A percentile compares a stretch with the other conserved stretches of the same genome.
Conservation (phyloP, 2,888 invertebrate genomes). For the Seira musarum region DNA sequence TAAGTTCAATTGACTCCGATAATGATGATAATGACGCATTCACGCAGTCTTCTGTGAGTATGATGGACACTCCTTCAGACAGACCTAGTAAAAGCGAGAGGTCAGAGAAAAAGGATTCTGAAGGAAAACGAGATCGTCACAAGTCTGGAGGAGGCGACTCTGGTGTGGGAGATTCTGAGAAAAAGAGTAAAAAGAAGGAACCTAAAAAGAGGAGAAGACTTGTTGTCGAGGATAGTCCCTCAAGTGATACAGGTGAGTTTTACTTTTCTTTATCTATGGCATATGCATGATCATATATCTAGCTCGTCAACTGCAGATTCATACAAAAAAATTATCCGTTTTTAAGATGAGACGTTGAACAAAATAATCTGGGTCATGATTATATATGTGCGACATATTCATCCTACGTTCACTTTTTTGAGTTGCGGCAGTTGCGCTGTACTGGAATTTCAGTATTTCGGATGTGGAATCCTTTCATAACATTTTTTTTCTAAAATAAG, state of each 20-base stretch:
- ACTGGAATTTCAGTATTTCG: no score
- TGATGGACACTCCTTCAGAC: constrained; percentile 70
- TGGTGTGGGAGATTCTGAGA: constrained; percentile 70
- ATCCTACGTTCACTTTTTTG: no score
- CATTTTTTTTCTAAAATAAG: no score
- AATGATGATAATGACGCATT: constrained; percentile 60
- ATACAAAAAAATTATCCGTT: no score
- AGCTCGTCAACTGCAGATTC: no score
- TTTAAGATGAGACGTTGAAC: no score
- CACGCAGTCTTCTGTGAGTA: constrained; percentile 5
- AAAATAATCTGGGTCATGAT: no score
- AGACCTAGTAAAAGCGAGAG: constrained; percentile 70
- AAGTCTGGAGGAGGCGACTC: constrained; percentile 67
- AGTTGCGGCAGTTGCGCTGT: no score
- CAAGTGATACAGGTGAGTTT: constrained; percentile 75
- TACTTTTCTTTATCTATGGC: neutral
- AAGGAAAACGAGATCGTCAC: constrained; percentile 64
- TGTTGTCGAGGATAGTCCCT: constrained; percentile 64
- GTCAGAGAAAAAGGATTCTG: constrained; percentile 69
- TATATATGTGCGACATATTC: no score
- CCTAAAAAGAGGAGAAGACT: constrained; percentile 67
- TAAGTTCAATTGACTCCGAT: constrained; percentile 67
- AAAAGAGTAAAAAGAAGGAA: constrained; percentile 66
- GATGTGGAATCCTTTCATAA: no score
- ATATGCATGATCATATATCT: no score